phyloP scores from a whole-genome alignment of 2,113 vertebrate species.

The Rhipidura dahli region DNA sequence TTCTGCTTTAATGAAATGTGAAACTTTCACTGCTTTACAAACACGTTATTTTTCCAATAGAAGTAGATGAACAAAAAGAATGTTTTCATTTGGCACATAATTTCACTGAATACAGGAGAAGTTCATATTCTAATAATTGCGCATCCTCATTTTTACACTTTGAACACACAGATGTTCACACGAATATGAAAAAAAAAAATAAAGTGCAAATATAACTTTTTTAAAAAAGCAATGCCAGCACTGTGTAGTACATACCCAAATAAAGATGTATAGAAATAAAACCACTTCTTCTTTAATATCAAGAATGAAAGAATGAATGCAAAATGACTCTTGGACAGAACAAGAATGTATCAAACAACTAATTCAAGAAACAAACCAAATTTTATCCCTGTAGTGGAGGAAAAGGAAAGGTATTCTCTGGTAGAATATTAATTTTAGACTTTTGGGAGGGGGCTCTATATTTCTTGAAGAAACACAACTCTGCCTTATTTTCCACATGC shows the following conservation, averaged over 20 bases:
- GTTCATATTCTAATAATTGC: neutral
- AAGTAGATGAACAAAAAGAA: neutral
- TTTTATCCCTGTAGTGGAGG: neutral
- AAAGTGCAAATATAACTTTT: neutral
- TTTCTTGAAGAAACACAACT: neutral
- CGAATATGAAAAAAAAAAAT: neutral
- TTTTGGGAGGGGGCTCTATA: fast-evolving
- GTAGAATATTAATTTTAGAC: neutral
- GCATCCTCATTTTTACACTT: neutral
- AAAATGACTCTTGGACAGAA: neutral
- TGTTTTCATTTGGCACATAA: neutral
- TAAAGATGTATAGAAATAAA: neutral
- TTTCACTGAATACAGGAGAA: neutral
- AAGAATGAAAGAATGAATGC: neutral
- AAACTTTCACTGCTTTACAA: constrained; percentile 30
- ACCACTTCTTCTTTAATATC: neutral
- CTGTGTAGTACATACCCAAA: neutral
- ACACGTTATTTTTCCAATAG: constrained; percentile 8
- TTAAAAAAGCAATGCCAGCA: neutral
- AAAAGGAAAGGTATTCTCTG: neutral
- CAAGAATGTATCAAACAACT: neutral
- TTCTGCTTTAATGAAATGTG: constrained; percentile 26
- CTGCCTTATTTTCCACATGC: neutral
- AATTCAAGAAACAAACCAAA: neutral
- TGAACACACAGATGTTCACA: neutral